phyloP scores from a whole-genome alignment of 2,888 invertebrate genomes.

The Odontocerum albicorne region DNA sequence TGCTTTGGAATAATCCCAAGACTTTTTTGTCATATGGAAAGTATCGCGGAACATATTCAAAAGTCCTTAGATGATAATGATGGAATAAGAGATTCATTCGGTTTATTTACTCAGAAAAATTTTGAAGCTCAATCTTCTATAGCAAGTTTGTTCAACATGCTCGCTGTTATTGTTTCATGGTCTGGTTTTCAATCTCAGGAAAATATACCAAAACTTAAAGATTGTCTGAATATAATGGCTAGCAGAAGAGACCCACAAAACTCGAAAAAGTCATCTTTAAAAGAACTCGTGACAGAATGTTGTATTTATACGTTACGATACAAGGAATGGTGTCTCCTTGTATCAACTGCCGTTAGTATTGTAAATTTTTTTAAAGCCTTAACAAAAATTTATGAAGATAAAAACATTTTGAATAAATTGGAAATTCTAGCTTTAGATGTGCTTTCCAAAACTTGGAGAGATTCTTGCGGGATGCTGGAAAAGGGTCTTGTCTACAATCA shows the following conservation, averaged over 20 bases:
- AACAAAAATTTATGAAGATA: conserved; percentile 49
- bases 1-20: conserved; percentile 46
- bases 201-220: conserved; percentile 43
- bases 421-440: conserved; percentile 51
- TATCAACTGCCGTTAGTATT: conserved; percentile 58
- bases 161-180: conserved; percentile 55
- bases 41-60: conserved; percentile 45
- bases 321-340: conserved; percentile 55
- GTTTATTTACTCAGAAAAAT: conserved; percentile 56
- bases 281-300: conserved; percentile 45
- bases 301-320: conserved; percentile 45
- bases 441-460: conserved; percentile 70
- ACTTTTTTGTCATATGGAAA: conserved; percentile 49
- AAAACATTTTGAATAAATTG: conserved; percentile 49
- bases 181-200: conserved; percentile 46
- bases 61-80: conserved; percentile 54
- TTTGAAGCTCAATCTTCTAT: conserved; percentile 51
- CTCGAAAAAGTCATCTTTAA: conserved; percentile 37
- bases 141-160: conserved; percentile 45
- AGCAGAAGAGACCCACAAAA: conserved; percentile 16
- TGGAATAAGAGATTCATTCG: conserved; percentile 58
- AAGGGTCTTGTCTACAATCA: conserved; percentile 67
- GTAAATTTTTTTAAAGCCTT: conserved; percentile 57
- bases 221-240: conserved; percentile 33
- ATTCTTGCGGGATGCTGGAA: conserved; percentile 61